phyloP scores from a whole-genome alignment of 2,888 invertebrate species.

The Dioctria linearis region DNA sequence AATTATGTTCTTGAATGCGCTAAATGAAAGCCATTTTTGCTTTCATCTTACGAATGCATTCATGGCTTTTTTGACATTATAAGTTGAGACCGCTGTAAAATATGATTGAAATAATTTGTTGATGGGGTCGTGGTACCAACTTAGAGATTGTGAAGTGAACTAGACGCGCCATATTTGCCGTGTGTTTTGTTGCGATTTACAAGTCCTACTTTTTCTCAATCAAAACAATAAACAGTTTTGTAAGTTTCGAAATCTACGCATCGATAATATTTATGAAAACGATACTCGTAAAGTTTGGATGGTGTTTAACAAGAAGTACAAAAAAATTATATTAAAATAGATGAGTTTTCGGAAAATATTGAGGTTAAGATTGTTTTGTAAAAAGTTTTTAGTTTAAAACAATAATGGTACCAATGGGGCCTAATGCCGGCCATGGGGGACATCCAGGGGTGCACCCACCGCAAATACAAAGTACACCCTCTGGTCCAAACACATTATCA shows the following conservation, averaged over 20 bases:
- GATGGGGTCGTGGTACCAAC: conserved; percentile 8
- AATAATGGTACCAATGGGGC: conserved; percentile 80
- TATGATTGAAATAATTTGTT: background rate
- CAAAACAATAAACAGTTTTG: too few species aligned
- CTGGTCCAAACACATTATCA: conserved; percentile 72
- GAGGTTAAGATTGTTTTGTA: conserved; percentile 51
- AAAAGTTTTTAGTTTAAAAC: conserved; percentile 54
- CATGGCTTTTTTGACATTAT: background rate
- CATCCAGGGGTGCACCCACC: conserved; percentile 67
- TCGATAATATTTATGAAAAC: too few species aligned
- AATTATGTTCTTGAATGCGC: too few species aligned
- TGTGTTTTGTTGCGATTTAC: conserved; percentile 27
- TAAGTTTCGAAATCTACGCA: too few species aligned
- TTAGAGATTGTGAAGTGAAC: background rate
- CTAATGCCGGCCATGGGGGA: conserved; percentile 74
- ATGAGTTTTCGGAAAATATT: background rate
- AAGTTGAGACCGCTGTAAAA: background rate
- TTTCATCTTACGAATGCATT: background rate
- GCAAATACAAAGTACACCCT: conserved; percentile 70
- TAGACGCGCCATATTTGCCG: conserved; percentile 51
- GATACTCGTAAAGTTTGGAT: too few species aligned
- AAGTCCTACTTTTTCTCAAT: too few species aligned
- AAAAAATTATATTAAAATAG: too few species aligned
- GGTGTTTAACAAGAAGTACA: too few species aligned
- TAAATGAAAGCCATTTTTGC: too few species aligned